A percentile compares a stretch with the other conserved stretches of the same genome.
Conservation (phyloP, 2,888 invertebrate genomes). For the Thymelicus acteon region DNA sequence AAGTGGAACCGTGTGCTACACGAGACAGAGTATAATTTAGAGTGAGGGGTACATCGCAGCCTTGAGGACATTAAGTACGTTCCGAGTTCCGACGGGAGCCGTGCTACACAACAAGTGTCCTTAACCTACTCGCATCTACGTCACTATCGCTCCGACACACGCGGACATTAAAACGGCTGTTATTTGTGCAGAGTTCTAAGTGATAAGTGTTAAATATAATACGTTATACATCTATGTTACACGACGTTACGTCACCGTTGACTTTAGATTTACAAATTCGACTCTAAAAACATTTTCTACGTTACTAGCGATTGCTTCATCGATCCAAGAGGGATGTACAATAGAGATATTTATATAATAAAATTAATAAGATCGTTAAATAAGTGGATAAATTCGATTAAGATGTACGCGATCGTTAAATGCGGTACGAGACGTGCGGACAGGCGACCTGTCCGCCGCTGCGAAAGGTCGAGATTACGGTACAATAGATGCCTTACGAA, state of each 20-base stretch:
- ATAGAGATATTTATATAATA: background rate
- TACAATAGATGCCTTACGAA: background rate
- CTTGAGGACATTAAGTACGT: slow-evolving; percentile 46
- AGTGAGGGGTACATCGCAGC: slow-evolving; percentile 3
- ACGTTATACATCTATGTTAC: slow-evolving; percentile 27
- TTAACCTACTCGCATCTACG: slow-evolving; percentile 8
- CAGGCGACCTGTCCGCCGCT: no score
- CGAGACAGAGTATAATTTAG: slow-evolving; percentile 31
- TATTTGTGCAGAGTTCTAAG: slow-evolving; percentile 43
- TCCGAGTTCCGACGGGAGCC: slow-evolving; percentile 45
- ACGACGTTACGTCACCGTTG: slow-evolving; percentile 24
- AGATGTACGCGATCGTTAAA: slow-evolving; percentile 1
- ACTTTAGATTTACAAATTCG: slow-evolving; percentile 36
- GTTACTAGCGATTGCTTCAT: slow-evolving; percentile 44
- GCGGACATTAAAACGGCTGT: slow-evolving; percentile 24
- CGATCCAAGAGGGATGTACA: slow-evolving; percentile 40
- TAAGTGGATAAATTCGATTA: slow-evolving; percentile 26
- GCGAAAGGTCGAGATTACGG: no score
- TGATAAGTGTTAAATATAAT: slow-evolving; percentile 24
- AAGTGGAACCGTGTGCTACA: slow-evolving; percentile 26
- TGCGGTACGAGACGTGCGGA: no score
- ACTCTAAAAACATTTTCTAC: slow-evolving; percentile 43
- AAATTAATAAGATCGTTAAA: slow-evolving; percentile 19
- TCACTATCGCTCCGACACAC: no score
- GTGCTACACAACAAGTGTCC: slow-evolving; percentile 52